These are phyloP conservation scores for Neria commutata DNA, from an alignment of 2,888 invertebrate genomes.

Conservation along the genomic window DNA sequence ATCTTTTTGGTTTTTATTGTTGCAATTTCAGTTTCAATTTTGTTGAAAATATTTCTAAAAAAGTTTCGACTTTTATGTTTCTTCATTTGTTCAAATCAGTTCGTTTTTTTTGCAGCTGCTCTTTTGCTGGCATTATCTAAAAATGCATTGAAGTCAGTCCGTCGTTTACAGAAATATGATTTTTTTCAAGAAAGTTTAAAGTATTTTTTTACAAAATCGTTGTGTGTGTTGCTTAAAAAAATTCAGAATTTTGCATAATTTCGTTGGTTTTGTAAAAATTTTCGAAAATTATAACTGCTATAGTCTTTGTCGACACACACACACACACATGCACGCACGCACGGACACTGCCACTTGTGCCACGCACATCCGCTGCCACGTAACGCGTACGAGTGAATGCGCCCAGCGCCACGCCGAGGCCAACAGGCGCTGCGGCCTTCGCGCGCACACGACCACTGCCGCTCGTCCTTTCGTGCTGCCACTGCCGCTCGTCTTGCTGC, in stretches of 20 bases:
- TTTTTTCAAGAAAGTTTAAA: too few species aligned
- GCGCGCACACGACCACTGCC: conserved; percentile 1
- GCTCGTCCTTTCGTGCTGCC: neutral
- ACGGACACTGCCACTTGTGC: conserved; percentile 8
- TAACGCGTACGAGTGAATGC: conserved; percentile 15
- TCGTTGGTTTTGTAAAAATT: neutral
- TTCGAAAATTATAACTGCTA: too few species aligned
- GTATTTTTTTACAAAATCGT: too few species aligned
- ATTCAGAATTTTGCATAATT: neutral
- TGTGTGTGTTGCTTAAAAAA: neutral
- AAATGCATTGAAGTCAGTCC: conserved; percentile 53
- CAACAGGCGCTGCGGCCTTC: conserved; percentile 10
- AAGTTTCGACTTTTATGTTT: neutral
- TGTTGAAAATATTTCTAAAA: too few species aligned
- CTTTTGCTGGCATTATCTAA: conserved; percentile 19
- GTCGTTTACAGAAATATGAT: conserved; percentile 52
- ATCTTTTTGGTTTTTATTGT: neutral
- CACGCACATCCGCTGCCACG: neutral
- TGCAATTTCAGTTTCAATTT: neutral
- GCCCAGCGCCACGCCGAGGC: conserved; percentile 5
- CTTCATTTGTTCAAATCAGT: neutral
- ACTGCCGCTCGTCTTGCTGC: neutral
- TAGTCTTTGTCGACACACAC: too few species aligned
- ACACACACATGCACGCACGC: conserved; percentile 12
- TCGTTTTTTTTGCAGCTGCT: neutral